These are phyloP conservation scores for Orchesellides sinensis DNA, from an alignment of 2,888 invertebrate species.

Conservation along the genomic window DNA sequence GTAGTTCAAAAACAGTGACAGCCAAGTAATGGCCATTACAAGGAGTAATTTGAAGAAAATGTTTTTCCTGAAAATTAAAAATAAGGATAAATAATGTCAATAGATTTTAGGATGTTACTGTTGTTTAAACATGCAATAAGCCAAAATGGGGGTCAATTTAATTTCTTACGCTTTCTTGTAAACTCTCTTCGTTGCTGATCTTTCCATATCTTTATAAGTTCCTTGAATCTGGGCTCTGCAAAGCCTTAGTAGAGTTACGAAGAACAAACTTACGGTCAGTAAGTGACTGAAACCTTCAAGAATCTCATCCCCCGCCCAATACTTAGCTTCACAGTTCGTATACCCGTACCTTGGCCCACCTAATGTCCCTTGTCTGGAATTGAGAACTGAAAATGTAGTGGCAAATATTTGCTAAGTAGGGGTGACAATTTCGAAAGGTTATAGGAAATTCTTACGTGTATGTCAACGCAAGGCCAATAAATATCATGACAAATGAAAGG, in stretches of 20 bases:
- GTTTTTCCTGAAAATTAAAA: constrained; percentile 44
- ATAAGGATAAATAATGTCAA: neutral
- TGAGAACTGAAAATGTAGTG: neutral
- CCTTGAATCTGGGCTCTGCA: constrained; percentile 56
- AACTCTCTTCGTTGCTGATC: constrained; percentile 49
- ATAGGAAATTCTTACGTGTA: constrained; percentile 46
- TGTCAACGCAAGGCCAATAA: constrained; percentile 60
- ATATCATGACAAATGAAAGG: constrained; percentile 61
- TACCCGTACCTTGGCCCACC: constrained; percentile 65
- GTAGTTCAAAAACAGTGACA: constrained; percentile 56
- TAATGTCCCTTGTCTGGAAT: constrained; percentile 57
- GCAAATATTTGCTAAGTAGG: too few relatives aligned
- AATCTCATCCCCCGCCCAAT: constrained; percentile 67
- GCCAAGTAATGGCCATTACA: constrained; percentile 68
- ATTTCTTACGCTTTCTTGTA: constrained; percentile 63
- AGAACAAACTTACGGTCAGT: constrained; percentile 58
- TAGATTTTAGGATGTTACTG: too few relatives aligned
- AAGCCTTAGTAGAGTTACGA: constrained; percentile 62
- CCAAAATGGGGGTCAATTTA: neutral
- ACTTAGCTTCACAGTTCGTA: constrained; percentile 66
- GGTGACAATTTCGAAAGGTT: too few relatives aligned
- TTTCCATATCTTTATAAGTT: constrained; percentile 61
- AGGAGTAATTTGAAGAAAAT: constrained; percentile 68
- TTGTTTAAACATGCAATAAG: neutral
- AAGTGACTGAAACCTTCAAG: constrained; percentile 66